Percentiles rank a stretch among this genome's conserved stretches.
Evolutionary conservation across 1,140 invertebrate genomes (phyloP).

Genomic region (Asbolus verrucosus): DNA sequence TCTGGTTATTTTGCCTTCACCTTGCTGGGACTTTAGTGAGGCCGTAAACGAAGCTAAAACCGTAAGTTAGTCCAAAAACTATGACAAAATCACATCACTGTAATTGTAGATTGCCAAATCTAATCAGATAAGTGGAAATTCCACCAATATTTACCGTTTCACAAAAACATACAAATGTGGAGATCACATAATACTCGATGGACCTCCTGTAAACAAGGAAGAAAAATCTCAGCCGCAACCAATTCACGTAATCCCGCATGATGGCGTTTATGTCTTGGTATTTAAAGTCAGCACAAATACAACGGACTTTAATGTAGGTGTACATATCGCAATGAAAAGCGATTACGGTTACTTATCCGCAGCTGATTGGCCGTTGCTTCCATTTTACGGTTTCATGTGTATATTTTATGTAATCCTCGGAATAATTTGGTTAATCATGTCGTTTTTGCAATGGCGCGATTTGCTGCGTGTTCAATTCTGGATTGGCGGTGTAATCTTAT

Average conservation of each 20-base stretch:
- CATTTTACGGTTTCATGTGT: constrained; percentile 93
- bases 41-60: constrained; percentile 52
- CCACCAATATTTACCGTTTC: constrained; percentile 3
- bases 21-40: constrained; percentile 60
- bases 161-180: constrained; percentile 55
- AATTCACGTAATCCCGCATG: constrained; percentile 65
- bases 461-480: constrained; percentile 94
- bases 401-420: constrained; percentile 86
- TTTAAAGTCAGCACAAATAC: constrained; percentile 58
- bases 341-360: constrained; percentile 80
- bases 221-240: constrained; percentile 57
- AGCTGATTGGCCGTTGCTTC: constrained; percentile 78
- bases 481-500: constrained; percentile 90
- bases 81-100: neutral
- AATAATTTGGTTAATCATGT: constrained; percentile 86
- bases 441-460: constrained; percentile 89
- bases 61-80: constrained; percentile 49
- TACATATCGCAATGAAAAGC: constrained; percentile 75
- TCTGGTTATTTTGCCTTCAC: constrained; percentile 58
- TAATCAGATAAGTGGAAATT: constrained; percentile 5
- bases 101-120: constrained; percentile 45
- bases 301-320: constrained; percentile 66
- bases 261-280: constrained; percentile 71
- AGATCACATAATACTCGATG: constrained; percentile 59
- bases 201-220: constrained; percentile 44